These are phyloP conservation scores for Burhinus oedicnemus DNA, from an alignment of 2,113 vertebrate genomes.

Conservation along the genomic window DNA sequence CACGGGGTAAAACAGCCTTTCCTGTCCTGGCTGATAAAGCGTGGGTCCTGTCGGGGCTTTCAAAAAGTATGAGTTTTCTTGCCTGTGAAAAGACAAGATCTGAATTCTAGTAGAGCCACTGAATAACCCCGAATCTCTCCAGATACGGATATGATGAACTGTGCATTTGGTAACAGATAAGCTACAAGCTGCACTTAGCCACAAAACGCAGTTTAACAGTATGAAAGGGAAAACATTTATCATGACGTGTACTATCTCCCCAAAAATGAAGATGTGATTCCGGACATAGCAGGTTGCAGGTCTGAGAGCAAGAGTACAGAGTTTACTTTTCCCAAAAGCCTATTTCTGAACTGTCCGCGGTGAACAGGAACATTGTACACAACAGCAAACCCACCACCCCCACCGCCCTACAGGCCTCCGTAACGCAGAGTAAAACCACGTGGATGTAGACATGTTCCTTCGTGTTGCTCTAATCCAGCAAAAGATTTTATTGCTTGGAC, in stretches of 20 bases:
- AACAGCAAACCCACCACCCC: not conserved
- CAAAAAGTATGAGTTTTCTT: not conserved
- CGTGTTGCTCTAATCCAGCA: not conserved
- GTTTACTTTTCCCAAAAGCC: not conserved
- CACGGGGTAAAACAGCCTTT: not conserved
- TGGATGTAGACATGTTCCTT: not conserved
- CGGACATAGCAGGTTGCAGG: not conserved
- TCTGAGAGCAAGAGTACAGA: not conserved
- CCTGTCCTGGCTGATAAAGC: not conserved
- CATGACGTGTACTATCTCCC: not conserved
- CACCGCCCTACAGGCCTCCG: accelerated
- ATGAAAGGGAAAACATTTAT: not conserved
- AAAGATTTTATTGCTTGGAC: not conserved
- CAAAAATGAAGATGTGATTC: not conserved
- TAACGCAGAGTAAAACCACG: accelerated
- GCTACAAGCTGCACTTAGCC: not conserved
- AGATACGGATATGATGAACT: not conserved
- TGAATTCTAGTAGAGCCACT: not conserved
- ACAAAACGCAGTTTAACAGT: not conserved
- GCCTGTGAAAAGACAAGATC: not conserved
- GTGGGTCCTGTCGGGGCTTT: accelerated
- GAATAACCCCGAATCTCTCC: not conserved
- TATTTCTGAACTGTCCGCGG: not conserved
- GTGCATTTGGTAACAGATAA: not conserved
- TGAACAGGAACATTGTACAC: accelerated